phyloP scores from a whole-genome alignment of 2,888 invertebrate genomes.

The Andricus quercusramuli region DNA sequence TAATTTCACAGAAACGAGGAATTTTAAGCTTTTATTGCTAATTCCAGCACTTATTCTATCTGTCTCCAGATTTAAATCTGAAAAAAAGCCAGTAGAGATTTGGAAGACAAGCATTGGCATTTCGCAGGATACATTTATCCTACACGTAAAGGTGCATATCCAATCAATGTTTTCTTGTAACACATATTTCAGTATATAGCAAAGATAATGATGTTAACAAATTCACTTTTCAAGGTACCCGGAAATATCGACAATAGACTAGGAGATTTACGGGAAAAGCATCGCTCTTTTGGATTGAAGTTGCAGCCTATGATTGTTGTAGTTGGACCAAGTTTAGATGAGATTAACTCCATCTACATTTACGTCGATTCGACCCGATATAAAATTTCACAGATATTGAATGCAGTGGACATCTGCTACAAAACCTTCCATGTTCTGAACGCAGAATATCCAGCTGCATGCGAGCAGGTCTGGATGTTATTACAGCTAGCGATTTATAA shows the following conservation, averaged over 20 bases:
- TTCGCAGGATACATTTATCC: constrained; percentile 1
- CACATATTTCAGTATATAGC: too few species aligned
- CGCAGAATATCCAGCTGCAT: constrained; percentile 14
- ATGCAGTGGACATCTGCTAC: constrained; percentile 9
- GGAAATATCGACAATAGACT: not conserved
- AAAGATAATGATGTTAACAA: too few species aligned
- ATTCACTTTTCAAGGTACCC: not conserved
- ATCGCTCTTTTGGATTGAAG: not conserved
- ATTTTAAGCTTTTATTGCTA: not conserved
- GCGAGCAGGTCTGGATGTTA: not conserved
- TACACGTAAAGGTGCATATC: not conserved
- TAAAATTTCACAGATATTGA: not conserved
- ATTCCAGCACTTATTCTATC: not conserved
- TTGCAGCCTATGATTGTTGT: constrained; percentile 5
- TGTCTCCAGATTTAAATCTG: not conserved
- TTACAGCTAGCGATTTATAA: constrained; percentile 6
- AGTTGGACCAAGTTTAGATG: not conserved
- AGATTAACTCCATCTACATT: not conserved
- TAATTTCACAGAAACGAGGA: not conserved
- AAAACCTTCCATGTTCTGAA: not conserved
- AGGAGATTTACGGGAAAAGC: not conserved
- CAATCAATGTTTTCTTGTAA: not conserved
- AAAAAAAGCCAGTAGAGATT: not conserved
- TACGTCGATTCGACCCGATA: not conserved
- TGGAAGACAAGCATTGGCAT: not conserved